Percentiles rank a stretch among this genome's conserved stretches.
These are phyloP conservation scores for Myrmophylax atrothorax DNA, from an alignment of 2,113 vertebrate genomes.

Conservation along the genomic window DNA sequence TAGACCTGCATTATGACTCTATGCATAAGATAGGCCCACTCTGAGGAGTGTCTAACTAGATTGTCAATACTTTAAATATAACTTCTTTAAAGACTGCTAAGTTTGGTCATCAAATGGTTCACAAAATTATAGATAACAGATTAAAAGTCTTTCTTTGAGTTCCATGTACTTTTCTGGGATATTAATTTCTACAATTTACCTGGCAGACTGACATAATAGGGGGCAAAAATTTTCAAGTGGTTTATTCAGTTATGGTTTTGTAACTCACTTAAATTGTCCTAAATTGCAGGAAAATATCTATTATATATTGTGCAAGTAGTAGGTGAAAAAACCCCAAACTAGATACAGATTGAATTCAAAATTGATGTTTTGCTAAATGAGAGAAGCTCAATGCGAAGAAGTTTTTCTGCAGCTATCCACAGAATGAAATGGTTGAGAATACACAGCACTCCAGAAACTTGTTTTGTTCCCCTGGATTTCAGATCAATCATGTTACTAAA, in stretches of 20 bases:
- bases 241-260: background rate
- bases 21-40: background rate
- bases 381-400: background rate
- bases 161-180: background rate
- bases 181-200: background rate
- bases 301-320: background rate
- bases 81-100: background rate
- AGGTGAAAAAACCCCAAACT: background rate
- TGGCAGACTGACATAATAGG: background rate
- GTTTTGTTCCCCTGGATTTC: background rate
- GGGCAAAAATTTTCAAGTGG: background rate
- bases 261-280: background rate
- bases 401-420: background rate
- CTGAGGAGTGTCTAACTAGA: background rate
- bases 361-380: background rate
- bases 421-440: background rate
- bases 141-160: background rate
- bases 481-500: conserved; percentile 2
- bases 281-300: background rate
- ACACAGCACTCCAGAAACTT: background rate
- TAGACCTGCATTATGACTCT: background rate
- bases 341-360: background rate
- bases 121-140: background rate
- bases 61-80: background rate
- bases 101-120: background rate